Evolutionary conservation across 2,888 invertebrate species (phyloP).

Genomic region (Lymantria dispar): DNA sequence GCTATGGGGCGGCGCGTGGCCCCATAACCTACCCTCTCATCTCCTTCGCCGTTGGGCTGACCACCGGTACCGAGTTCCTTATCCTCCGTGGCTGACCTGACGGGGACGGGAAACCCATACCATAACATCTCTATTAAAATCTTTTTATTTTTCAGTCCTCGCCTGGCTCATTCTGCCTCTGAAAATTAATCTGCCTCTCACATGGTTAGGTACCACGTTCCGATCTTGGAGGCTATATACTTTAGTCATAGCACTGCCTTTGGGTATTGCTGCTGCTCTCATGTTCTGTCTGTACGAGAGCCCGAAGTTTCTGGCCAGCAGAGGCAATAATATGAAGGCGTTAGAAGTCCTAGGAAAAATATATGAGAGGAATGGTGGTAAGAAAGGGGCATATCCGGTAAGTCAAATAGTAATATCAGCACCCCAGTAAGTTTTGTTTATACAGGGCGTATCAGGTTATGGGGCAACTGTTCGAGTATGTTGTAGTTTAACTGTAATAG

Average conservation of each 20-base stretch:
- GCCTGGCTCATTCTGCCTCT: slow-evolving; percentile 85
- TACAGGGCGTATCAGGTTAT: no score
- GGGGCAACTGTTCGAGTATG: no score
- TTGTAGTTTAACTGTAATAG: no score
- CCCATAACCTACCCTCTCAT: no score
- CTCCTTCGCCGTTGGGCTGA: no score
- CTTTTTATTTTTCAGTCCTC: slow-evolving; percentile 62
- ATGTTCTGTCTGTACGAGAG: slow-evolving; percentile 85
- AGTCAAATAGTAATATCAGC: no score
- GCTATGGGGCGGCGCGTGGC: no score
- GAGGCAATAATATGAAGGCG: slow-evolving; percentile 80
- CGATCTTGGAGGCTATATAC: slow-evolving; percentile 88
- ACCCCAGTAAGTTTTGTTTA: no score
- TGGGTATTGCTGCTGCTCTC: slow-evolving; percentile 77
- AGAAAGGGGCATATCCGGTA: slow-evolving; percentile 44
- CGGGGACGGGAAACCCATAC: no score
- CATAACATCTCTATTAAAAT: no score
- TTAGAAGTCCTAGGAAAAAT: slow-evolving; percentile 56
- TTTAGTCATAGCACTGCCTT: slow-evolving; percentile 51
- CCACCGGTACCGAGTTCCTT: no score
- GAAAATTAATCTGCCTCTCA: slow-evolving; percentile 53
- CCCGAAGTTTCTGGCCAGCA: slow-evolving; percentile 87
- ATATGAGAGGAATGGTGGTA: slow-evolving; percentile 45
- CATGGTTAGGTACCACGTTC: slow-evolving; percentile 70
- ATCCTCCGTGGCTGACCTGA: no score